Base-by-base conservation (phyloP, 1,140 invertebrate genomes). In the Littorina saxatilis region DNA sequence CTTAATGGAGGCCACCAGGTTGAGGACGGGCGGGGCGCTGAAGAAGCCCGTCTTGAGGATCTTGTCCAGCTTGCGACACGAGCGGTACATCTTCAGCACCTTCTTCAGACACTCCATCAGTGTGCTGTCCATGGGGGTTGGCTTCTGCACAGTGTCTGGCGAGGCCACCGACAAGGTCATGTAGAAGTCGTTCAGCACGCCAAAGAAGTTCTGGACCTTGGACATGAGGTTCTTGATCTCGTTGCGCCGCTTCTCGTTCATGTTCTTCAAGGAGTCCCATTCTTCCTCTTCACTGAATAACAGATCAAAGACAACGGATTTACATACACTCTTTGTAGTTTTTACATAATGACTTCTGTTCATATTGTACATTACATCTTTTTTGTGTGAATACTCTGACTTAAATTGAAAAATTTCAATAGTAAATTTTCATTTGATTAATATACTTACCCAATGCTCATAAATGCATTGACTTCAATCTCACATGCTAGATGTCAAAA, bases 1-100 rank as follows among this genome's bases (percentile, higher is more conserved):
- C 61, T 86, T 86, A 5, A 89, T 83, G 63, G 86, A 79, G 1
- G 82, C 74, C 40, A 90, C 86, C 32, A 89, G 79, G 17, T 78
- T 79, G 39, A 81, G 72, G 37, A 91, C 80, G 52, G 87, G 86
- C 11, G 85, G 75, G 58, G 87, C 87, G 40, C 86, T 81, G 79
- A 90, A 90, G 73, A 86, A 89, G 20, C 81, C 86, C 2, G 89
- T 86, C 86, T 96, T 94, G 39, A 95, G 91, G 70, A 89, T 87
- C 76, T 89, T 92, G 82, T 93, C 92, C 63, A 90, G 81, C 76
- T 92, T 89, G 70, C 90, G 85, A 63, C 91, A 91, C 43, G 81
- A 85, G 47, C 83, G 85, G 70, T 89, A 88, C 7, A 90, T 86
- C n/a, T 83, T 82, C 29, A 91, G 82, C 27, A 91, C 86, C 70